phyloP scores from a whole-genome alignment of 2,113 vertebrate genomes.

The Nymphicus hollandicus region DNA sequence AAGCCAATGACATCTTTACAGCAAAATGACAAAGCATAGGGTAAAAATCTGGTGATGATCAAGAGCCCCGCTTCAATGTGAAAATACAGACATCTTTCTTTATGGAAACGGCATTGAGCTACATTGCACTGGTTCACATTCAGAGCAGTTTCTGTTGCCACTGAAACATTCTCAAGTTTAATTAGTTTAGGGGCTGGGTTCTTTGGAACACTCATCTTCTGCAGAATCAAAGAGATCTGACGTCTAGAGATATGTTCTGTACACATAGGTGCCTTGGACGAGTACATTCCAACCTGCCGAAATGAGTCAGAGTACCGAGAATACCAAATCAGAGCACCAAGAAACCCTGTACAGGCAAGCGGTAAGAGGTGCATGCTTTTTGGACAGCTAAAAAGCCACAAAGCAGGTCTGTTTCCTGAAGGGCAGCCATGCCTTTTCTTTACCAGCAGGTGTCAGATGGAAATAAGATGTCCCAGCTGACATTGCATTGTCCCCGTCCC shows the following conservation, averaged over 20 bases:
- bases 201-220: neutral
- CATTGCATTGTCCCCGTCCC: neutral
- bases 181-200: neutral
- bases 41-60: neutral
- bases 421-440: neutral
- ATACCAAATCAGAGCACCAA: neutral
- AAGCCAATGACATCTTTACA: neutral
- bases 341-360: rapidly evolving
- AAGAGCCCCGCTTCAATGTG: neutral
- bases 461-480: neutral
- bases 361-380: rapidly evolving
- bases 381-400: neutral
- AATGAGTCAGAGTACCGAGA: neutral
- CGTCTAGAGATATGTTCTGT: neutral
- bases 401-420: neutral
- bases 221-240: neutral
- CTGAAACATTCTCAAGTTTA: neutral
- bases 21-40: neutral
- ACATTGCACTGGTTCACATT: rapidly evolving
- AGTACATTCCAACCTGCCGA: neutral
- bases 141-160: neutral
- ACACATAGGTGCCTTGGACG: neutral
- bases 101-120: neutral
- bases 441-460: slow-evolving; percentile 15
- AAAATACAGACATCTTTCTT: neutral